Conservation (phyloP, 2,113 vertebrate genomes). For the Eleginops maclovinus region DNA sequence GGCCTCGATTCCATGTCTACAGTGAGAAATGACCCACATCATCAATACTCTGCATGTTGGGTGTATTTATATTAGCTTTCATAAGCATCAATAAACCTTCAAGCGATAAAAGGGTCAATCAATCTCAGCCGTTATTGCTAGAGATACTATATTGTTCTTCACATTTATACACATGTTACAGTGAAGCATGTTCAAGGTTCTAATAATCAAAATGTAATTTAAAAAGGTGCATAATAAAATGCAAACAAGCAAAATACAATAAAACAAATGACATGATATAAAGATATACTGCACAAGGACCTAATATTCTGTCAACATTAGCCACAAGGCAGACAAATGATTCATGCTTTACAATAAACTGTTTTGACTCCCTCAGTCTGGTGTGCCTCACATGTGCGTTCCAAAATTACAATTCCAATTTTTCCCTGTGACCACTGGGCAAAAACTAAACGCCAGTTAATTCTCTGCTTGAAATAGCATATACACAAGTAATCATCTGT, state of each 20-base stretch:
- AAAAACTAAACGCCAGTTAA: conserved; percentile 69
- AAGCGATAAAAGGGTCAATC: not conserved
- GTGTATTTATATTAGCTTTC: not conserved
- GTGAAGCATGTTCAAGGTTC: not conserved
- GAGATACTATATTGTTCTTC: not conserved
- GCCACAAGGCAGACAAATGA: not conserved
- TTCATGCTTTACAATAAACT: conserved; percentile 19
- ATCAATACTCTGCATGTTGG: not conserved
- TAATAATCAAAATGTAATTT: not conserved
- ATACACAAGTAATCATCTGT: conserved; percentile 72
- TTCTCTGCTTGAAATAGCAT: conserved; percentile 73
- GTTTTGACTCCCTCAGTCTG: conserved; percentile 30
- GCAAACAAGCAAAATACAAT: not conserved
- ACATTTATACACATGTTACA: not conserved
- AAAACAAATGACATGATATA: not conserved
- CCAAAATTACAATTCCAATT: conserved; percentile 55
- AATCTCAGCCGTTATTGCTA: not conserved
- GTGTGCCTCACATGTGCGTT: conserved; percentile 16
- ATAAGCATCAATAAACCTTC: not conserved
- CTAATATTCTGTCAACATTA: not conserved
- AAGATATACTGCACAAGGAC: not conserved
- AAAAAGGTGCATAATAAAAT: not conserved
- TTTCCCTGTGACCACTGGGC: conserved; percentile 60
- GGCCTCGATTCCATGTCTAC: not conserved
- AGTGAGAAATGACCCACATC: conserved; percentile 4